Conservation (phyloP, 2,888 invertebrate species). For the Drosophila neonasuta region DNA sequence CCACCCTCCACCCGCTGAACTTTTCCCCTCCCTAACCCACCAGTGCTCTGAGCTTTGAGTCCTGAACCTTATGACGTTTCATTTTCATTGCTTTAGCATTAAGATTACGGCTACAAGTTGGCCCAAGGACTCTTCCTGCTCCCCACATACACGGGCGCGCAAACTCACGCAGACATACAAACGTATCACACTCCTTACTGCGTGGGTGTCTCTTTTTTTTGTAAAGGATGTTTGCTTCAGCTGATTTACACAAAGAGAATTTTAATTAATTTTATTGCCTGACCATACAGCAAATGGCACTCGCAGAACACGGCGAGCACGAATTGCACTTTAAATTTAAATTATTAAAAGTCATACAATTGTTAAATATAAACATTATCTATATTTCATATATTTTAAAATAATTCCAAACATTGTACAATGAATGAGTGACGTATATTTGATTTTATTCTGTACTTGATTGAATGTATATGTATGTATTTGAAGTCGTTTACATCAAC, state of each 20-base stretch:
- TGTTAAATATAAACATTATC: not conserved
- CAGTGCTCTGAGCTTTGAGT: conserved; percentile 55
- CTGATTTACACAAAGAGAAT: conserved; percentile 73
- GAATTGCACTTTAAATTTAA: conserved; percentile 7
- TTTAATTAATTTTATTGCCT: conserved; percentile 72
- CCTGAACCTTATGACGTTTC: conserved; percentile 57
- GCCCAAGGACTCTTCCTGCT: conserved; percentile 27
- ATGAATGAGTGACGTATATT: too few relatives aligned
- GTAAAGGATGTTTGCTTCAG: conserved; percentile 80
- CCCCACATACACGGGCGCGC: not conserved
- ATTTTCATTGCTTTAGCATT: conserved; percentile 63
- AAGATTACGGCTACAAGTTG: conserved; percentile 57
- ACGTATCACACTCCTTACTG: conserved; percentile 14
- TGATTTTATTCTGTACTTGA: too few relatives aligned
- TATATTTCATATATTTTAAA: too few relatives aligned
- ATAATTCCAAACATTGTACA: too few relatives aligned
- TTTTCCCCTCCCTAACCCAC: not conserved
- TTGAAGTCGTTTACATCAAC: too few relatives aligned
- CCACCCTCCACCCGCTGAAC: conserved; percentile 10
- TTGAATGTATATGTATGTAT: too few relatives aligned
- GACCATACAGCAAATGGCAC: conserved; percentile 40
- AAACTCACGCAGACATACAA: not conserved
- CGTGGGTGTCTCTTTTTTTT: conserved; percentile 35
- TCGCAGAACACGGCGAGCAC: not conserved
- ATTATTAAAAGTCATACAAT: not conserved